Evolutionary conservation across 2,797 vertebrate species (phyloP), one percentile per base, ranked within the genome.

Genomic region (Macrochelys suwanniensis): DNA sequence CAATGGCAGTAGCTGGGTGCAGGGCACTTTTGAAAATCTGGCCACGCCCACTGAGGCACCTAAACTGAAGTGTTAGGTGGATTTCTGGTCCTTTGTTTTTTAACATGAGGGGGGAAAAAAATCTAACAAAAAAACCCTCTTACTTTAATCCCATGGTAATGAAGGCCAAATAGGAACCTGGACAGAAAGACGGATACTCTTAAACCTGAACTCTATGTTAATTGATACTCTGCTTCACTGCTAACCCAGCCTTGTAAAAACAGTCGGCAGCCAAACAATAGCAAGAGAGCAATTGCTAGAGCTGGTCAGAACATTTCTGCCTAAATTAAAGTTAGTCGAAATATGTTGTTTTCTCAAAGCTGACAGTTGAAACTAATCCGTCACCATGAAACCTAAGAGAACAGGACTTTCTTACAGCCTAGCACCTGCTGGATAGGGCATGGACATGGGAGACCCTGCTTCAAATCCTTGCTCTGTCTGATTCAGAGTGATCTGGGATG

Each of bases 281-380:
- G 80, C 47, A 83, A 53, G 85, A 80, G 76, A 53, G 54, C 3
- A 8, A 54, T 25, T 37, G 19, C n/a, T 21, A 68, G 17, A 68
- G 78, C n/a, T 80, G 45, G 86, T 76, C 68, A 93, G 81, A 95
- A 56, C 12, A 65, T 68, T 5, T 50, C 56, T 90, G 91, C 71
- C 80, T 54, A 53, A 45, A 71, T 2, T 37, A 93, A 93, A 89
- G 45, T 54, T 84, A 76, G 90, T 82, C 65, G 79, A 53, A 95
- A 97, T 93, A 2, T 88, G 89, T 88, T 90, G 88, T 90, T 90
- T 97, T 89, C 92, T 90, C 88, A 95, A 77, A 86, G 83, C 53
- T 88, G 53, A 90, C 78, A 56, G n/a, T n/a, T n/a, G n/a, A n/a
- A n/a, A n/a, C n/a, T n/a, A n/a, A n/a, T n/a, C n/a, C n/a, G n/a